Evolutionary conservation across 2,888 invertebrate genomes (phyloP).

Genomic region (Ormyrus labotus): DNA sequence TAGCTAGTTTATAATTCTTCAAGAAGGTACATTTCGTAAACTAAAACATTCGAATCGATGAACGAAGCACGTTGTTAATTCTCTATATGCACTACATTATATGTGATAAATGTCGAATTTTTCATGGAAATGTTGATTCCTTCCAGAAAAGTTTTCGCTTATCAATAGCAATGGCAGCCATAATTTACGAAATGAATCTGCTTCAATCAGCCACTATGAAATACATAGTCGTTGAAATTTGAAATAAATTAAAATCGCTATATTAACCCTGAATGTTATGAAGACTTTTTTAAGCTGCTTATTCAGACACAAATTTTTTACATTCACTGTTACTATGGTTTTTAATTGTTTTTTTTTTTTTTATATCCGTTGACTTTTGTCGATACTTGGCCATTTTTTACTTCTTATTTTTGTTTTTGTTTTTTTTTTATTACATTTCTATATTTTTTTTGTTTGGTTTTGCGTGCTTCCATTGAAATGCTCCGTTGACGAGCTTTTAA

Average conservation of each 20-base stretch:
- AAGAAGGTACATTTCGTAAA: conserved; percentile 57
- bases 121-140: conserved; percentile 31
- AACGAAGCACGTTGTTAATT: conserved; percentile 48
- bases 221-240: conserved; percentile 13
- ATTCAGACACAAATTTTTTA: conserved; percentile 12
- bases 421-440: conserved; percentile 11
- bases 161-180: conserved; percentile 57
- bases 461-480: conserved; percentile 36
- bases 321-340: background rate
- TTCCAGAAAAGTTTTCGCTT: conserved; percentile 38
- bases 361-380: background rate
- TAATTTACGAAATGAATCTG: conserved; percentile 62
- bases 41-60: conserved; percentile 45
- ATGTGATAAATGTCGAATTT: conserved; percentile 46
- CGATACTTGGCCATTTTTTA: background rate
- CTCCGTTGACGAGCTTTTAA: conserved; percentile 15
- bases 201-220: conserved; percentile 29
- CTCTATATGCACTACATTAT: conserved; percentile 39
- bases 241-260: conserved; percentile 31
- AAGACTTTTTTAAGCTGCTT: conserved; percentile 30
- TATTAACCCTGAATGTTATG: conserved; percentile 37
- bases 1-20: conserved; percentile 30
- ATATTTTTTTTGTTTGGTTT: conserved; percentile 10
- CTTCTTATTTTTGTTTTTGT: conserved; percentile 15
- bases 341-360: conserved; percentile 16